Base-by-base conservation (phyloP, 2,797 vertebrate species). In the Scolopax rusticola region DNA sequence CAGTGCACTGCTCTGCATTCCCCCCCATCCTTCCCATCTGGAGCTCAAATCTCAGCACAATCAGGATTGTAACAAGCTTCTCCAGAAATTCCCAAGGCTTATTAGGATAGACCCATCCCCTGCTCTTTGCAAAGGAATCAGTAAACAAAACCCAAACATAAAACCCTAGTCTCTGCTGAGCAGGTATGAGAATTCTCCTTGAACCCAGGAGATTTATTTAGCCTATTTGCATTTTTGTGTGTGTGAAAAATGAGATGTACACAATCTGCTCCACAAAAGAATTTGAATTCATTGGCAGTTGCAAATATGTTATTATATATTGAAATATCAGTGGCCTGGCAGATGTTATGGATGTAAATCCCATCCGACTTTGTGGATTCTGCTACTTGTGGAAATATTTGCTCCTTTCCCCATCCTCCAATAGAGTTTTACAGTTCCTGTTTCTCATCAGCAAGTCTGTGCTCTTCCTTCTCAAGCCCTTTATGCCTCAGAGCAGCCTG, bases 311-410 rank as follows among this genome's bases (percentile, higher is more conserved):
- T 93, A 21, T 70, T 84, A 43, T 40, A 25, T 50, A 77, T 40
- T 77, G 75, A 90, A 76, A 69, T 90, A 84, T 47, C 82, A 85
- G n/a, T 83, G 87, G 51, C 70, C 61, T 93, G 88, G 78, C 84
- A 93, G 84, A 81, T 93, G 32, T 82, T 78, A 70, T 19, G 85
- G 83, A 47, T 92, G 89, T 84, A 89, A 95, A 90, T 92, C 92
- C 84, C 45, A 53, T 82, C 81, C 76, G 77, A 89, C 88, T 86
- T 50, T 27, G 74, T 84, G 92, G 84, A 90, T 94, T 93, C 85
- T 84, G 47, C 83, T 82, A 63, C 86, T 95, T 43, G 3, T 48
- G 38, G 88, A 95, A 77, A 77, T 84, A 83, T 82, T 80, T 90
- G 67, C 81, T 89, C 67, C 56, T 77, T 82, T 79, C 50, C 65